Evolutionary conservation across 1,140 invertebrate genomes (phyloP).

Genomic region (Meloidogyne exigua): DNA sequence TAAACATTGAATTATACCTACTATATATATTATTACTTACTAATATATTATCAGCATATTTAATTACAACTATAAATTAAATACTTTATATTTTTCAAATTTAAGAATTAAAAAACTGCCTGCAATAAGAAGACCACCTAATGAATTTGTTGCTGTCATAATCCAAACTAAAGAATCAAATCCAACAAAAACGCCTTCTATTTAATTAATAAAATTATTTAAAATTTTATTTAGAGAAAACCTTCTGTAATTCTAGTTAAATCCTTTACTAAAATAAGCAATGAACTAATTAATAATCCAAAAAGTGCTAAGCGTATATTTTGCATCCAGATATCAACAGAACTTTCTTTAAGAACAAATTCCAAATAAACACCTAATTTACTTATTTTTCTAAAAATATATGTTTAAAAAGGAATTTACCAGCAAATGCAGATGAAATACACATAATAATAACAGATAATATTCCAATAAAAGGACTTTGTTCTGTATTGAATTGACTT

Average conservation of each 20-base stretch:
- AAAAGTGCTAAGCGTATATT: slow-evolving; percentile 58
- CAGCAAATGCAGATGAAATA: slow-evolving; percentile 62
- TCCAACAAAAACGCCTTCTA: slow-evolving; percentile 67
- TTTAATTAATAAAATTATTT: background rate
- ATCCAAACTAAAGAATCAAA: slow-evolving; percentile 81
- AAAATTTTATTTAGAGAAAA: slow-evolving; percentile 6
- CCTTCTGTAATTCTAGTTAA: slow-evolving; percentile 45
- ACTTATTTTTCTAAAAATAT: slow-evolving; percentile 15
- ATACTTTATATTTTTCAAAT: too few species aligned
- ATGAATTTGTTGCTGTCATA: slow-evolving; percentile 78
- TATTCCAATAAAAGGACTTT: slow-evolving; percentile 54
- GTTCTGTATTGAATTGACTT: slow-evolving; percentile 28
- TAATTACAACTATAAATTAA: slow-evolving; percentile 75
- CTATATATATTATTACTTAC: background rate
- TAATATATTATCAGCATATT: slow-evolving; percentile 92
- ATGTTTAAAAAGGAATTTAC: slow-evolving; percentile 24
- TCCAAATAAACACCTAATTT: slow-evolving; percentile 59
- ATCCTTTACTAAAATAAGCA: slow-evolving; percentile 55
- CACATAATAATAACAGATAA: slow-evolving; percentile 56
- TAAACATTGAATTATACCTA: too few species aligned
- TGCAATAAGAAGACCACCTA: slow-evolving; percentile 80
- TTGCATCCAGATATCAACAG: slow-evolving; percentile 56
- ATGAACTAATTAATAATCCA: slow-evolving; percentile 49
- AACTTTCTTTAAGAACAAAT: slow-evolving; percentile 52
- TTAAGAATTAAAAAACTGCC: background rate